Evolutionary conservation across 2,797 vertebrate species (phyloP).

Genomic region (Leucoraja ocellata): DNA sequence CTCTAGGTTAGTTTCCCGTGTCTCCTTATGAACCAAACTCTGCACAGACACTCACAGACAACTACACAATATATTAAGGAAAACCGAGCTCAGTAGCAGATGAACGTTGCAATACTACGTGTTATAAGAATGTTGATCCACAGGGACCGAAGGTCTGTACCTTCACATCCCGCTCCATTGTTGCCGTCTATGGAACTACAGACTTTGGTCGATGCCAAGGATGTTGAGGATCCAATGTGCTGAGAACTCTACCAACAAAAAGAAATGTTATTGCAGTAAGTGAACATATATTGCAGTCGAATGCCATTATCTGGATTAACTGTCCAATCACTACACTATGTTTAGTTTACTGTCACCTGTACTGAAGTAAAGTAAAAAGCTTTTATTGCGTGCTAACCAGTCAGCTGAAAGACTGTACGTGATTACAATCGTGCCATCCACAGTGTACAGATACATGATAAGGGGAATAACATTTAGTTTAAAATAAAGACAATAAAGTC

Average conservation of each 20-base stretch:
- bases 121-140: neutral
- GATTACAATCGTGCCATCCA: too few relatives aligned
- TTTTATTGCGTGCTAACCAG: too few relatives aligned
- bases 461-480: too few relatives aligned
- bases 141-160: slow-evolving; percentile 54
- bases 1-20: too few relatives aligned
- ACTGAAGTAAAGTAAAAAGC: too few relatives aligned
- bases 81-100: neutral
- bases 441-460: too few relatives aligned
- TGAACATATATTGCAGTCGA: neutral
- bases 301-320: slow-evolving; percentile 1
- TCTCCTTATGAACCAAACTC: too few relatives aligned
- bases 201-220: slow-evolving; percentile 91
- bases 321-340: too few relatives aligned
- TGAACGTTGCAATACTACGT: neutral
- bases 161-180: slow-evolving; percentile 76
- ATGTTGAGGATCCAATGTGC: slow-evolving; percentile 90
- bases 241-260: slow-evolving; percentile 75
- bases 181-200: slow-evolving; percentile 98
- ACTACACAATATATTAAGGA: neutral
- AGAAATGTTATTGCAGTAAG: neutral
- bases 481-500: too few relatives aligned
- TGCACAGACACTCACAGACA: too few relatives aligned
- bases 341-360: too few relatives aligned
- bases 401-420: too few relatives aligned